Base-by-base conservation (phyloP, 2,113 vertebrate genomes). In the Nannospalax galili region DNA sequence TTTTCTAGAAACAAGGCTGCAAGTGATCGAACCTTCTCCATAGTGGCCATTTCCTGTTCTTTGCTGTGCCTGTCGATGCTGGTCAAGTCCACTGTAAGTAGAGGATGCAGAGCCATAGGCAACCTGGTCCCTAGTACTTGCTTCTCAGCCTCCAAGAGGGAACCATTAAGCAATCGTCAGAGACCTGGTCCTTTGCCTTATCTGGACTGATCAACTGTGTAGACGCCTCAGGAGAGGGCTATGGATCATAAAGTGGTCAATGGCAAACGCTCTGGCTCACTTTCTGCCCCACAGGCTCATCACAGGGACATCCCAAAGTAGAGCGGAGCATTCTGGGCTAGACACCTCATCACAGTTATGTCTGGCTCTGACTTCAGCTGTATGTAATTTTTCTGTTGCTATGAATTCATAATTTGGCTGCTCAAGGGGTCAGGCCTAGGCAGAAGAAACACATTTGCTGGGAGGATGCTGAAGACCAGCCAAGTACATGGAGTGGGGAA, bases 21-120 rank as follows among this genome's bases (percentile, higher is more conserved):
- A 84, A 99, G 98, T 14, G 96, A 94, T 52, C 80, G 97, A 32
- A 98, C 98, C 92, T 98, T 98, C 93, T 99, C 98, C 97, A 73
- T 96, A 97, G 99, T 99, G 97, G 99, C 98, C 2, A 94, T 96
- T 97, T 99, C 99, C 92, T 82, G 98, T 94, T 99, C 99, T 69
- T 96, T 89, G 78, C 96, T 99, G 95, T 98, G 98, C 7, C 99
- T 98, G 95, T 99, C 98, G 0, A 99, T 98, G 96, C 99, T 99
- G 98, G 99, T 99, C 97, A 99, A 97, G 97, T 99, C 99, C 97
- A 99, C 99, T 99, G 98, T 15, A 97, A 98, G 94, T 93, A 74
- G 97, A 95, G 37, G 60, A 65, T 4, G 48, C 0, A 1, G 32
- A 45, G 73, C 52, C 69, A 24, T 40, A 19, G 69, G 52, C 0